Evolutionary conservation across 2,888 invertebrate genomes (phyloP).

Genomic region (Ichneumon xanthorius): DNA sequence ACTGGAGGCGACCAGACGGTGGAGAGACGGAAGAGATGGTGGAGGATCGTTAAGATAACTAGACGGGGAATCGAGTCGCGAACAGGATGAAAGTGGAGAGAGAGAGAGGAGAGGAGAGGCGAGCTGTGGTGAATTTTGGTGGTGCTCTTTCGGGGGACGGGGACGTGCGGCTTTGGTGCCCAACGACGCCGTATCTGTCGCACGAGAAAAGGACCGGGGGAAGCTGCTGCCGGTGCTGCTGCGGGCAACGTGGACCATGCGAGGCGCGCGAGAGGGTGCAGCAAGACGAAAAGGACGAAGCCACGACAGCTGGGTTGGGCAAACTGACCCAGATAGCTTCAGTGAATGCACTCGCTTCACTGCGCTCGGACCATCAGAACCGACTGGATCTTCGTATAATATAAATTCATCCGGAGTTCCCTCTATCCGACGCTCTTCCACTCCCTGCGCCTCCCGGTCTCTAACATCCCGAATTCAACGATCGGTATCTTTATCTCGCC

Average conservation of each 20-base stretch:
- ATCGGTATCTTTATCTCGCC: neutral
- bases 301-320: constrained; percentile 75
- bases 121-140: constrained; percentile 45
- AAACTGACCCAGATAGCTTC: constrained; percentile 82
- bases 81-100: constrained; percentile 7
- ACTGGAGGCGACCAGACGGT: neutral
- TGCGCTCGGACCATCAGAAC: constrained; percentile 50
- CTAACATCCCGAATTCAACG: neutral
- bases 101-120: constrained; percentile 5
- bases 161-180: constrained; percentile 18
- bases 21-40: constrained; percentile 5
- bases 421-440: constrained; percentile 19
- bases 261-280: constrained; percentile 14
- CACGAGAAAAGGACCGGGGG: constrained; percentile 30
- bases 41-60: constrained; percentile 61
- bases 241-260: constrained; percentile 49
- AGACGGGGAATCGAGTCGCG: constrained; percentile 48
- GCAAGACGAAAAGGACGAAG: constrained; percentile 61
- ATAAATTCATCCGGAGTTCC: constrained; percentile 62
- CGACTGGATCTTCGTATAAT: constrained; percentile 55
- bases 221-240: constrained; percentile 25
- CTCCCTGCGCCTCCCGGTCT: neutral
- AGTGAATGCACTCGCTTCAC: constrained; percentile 77
- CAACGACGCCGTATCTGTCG: constrained; percentile 45
- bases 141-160: constrained; percentile 23